Base-by-base conservation (phyloP, 2,797 vertebrate species). In the Hipposideros larvatus region DNA sequence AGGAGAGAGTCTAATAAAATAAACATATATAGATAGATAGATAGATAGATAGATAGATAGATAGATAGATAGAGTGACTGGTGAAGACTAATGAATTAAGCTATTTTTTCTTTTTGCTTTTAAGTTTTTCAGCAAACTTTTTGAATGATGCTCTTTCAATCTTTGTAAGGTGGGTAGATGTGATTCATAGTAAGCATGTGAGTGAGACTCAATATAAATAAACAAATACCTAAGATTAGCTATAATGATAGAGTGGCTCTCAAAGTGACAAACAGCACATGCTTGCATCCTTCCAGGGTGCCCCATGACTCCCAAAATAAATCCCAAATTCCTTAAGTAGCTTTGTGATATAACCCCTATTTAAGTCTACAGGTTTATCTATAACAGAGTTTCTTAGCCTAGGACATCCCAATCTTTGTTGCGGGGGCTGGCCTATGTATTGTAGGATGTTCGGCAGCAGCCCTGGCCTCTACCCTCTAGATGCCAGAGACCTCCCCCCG, bases 81-180 rank as follows among this genome's bases (percentile, higher is more conserved):
- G 16, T 24, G 8, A 87, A 19, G 51, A 84, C 43, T 19, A 96
- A 80, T 92, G 24, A 93, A 71, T 55, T 82, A 86, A 61, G n/a
- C 18, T 21, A 70, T 74, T 22, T 61, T 91, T 82, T 80, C n/a
- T 65, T 84, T 93, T 61, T 37, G 1, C 48, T 86, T 68, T 91
- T 75, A 87, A 75, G 41, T 41, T 95, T 93, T 86, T 89, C 18
- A 77, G 28, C 18, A 78, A 83, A 48, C 11, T 43, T 93, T 79
- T 46, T n/a, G 59, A 78, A 4, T 26, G 37, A 53, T 22, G 1
- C 2, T 55, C 51, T 71, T 80, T 68, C 11, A 4, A n/a, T 22
- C 16, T 70, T 88, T 78, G 28, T 92, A 43, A 87, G 31, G 48
- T 41, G 43, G 19, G 14, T 6, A 34, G 41, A 15, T 82, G 3